Percentiles rank a stretch among this genome's conserved stretches.
phyloP scores from a whole-genome alignment of 37 sponge, comb jelly and placozoan genomes.

The Eunapius fragilis region DNA sequence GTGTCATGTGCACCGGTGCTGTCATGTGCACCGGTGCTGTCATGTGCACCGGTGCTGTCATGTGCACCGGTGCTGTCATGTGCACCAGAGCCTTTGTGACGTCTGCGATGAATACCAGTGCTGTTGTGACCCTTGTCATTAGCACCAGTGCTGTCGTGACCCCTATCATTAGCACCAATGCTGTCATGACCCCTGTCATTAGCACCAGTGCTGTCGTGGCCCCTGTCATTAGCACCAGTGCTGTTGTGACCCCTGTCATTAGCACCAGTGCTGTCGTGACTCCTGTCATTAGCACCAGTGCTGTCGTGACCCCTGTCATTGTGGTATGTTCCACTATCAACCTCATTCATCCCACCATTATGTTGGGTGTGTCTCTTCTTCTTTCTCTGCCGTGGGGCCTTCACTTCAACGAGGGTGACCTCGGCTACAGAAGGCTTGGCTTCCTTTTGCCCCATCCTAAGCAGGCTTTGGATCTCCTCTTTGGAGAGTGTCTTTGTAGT shows the following conservation, averaged over 20 bases:
- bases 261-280: not conserved
- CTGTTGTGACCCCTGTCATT: not conserved
- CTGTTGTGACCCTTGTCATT: not conserved
- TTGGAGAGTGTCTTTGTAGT: constrained; percentile 29
- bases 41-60: no score
- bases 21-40: no score
- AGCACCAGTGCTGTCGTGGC: not conserved
- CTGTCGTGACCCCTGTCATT: not conserved
- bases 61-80: no score
- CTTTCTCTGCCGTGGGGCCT: not conserved
- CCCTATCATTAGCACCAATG: not conserved
- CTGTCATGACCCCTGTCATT: not conserved
- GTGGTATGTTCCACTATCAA: not conserved
- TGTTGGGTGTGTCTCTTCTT: not conserved
- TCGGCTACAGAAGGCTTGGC: not conserved
- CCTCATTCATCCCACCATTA: not conserved
- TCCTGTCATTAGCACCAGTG: not conserved
- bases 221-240: not conserved
- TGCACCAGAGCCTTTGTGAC: no score
- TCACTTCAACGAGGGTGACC: not conserved
- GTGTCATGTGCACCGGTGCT: not conserved
- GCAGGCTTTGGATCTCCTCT: constrained; percentile 58
- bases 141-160: not conserved
- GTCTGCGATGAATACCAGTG: no score
- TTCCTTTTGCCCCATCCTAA: not conserved